phyloP scores from a whole-genome alignment of 2,888 invertebrate species.

The Cantharis rustica region DNA sequence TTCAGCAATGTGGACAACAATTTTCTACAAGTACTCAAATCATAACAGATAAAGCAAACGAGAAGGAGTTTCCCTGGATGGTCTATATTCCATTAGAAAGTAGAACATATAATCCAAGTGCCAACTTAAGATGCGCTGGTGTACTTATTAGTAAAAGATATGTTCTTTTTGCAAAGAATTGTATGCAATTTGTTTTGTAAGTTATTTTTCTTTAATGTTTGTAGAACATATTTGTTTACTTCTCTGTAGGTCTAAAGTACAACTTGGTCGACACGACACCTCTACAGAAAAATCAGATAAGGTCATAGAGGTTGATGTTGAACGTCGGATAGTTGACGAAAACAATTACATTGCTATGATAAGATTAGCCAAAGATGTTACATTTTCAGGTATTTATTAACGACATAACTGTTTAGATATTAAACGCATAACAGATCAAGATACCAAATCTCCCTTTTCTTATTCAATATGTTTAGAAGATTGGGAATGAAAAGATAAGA shows the following conservation, averaged over 20 bases:
- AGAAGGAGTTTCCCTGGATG: slow-evolving; percentile 11
- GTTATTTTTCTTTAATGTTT: neutral
- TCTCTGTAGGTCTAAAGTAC: slow-evolving; percentile 4
- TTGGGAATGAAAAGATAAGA: no score
- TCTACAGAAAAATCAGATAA: neutral
- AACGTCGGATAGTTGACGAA: neutral
- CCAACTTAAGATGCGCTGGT: slow-evolving; percentile 11
- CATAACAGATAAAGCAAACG: neutral
- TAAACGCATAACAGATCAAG: no score
- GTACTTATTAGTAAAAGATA: slow-evolving; percentile 13
- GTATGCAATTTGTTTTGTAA: slow-evolving; percentile 19
- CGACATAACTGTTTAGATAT: no score
- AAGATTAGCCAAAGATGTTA: neutral
- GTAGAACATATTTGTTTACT: neutral
- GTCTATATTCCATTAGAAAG: slow-evolving; percentile 8
- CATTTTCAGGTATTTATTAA: slow-evolving; percentile 6
- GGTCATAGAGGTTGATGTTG: neutral
- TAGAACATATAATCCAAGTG: slow-evolving; percentile 7
- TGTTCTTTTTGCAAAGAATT: neutral
- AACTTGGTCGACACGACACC: slow-evolving; percentile 7
- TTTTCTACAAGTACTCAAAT: neutral
- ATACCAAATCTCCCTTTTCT: no score
- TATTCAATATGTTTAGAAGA: no score
- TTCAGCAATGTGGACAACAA: neutral
- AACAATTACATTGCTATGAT: neutral